Evolutionary conservation across 2,113 vertebrate genomes (phyloP).

Genomic region (Electrona antarctica): DNA sequence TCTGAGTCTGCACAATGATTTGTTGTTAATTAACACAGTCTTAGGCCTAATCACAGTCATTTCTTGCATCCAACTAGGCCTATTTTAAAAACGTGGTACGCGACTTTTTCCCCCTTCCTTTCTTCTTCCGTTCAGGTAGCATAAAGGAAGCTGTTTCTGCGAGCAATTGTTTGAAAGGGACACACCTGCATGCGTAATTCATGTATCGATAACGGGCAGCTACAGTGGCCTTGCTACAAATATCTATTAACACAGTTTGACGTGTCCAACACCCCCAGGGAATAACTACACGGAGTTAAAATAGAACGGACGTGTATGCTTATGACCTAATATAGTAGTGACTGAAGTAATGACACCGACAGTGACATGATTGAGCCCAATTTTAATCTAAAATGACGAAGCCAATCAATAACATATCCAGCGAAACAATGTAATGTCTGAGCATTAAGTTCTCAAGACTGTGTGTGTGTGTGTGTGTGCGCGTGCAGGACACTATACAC

Average conservation of each 20-base stretch:
- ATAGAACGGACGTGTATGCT: neutral
- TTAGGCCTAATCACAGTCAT: no score
- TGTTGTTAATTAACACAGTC: no score
- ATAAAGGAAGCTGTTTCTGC: no score
- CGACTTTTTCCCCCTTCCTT: no score
- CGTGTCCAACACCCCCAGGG: neutral
- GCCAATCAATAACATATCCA: neutral
- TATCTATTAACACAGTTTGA: conserved; percentile 5
- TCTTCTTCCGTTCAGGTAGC: no score
- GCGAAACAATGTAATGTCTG: conserved; percentile 30
- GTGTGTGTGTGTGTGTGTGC: no score
- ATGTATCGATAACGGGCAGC: neutral
- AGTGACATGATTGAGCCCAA: neutral
- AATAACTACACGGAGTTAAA: neutral
- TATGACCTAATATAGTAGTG: neutral
- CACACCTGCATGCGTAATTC: neutral
- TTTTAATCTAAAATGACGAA: conserved; percentile 24
- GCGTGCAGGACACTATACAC: no score
- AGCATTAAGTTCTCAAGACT: conserved; percentile 23
- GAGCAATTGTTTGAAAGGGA: no score
- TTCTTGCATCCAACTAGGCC: no score
- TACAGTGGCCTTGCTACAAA: neutral
- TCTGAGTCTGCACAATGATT: no score
- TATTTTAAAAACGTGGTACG: no score
- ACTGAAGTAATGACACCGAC: neutral